Percentiles rank a stretch among this genome's conserved stretches.
Evolutionary conservation across 2,113 vertebrate genomes (phyloP).

Genomic region (Pseudolaguvia tuberculata): DNA sequence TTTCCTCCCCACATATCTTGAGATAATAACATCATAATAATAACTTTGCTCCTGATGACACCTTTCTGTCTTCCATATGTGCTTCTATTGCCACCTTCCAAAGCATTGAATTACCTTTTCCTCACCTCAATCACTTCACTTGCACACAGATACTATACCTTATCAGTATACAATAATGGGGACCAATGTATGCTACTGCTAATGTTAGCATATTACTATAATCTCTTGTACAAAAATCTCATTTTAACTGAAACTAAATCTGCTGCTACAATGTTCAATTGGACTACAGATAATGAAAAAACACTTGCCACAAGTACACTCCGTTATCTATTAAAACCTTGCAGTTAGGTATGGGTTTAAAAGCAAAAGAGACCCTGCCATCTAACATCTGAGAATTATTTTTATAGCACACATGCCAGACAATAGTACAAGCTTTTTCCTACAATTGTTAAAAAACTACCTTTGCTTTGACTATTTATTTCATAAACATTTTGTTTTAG

Average conservation of each 20-base stretch:
- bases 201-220: not conserved
- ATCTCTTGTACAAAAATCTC: not conserved
- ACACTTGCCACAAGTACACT: not conserved
- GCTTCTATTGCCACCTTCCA: constrained; percentile 51
- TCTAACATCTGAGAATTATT: not conserved
- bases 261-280: constrained; percentile 7
- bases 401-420: constrained; percentile 31
- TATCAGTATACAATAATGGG: not conserved
- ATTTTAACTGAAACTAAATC: not conserved
- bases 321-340: not conserved
- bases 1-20: constrained; percentile 57
- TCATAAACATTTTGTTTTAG: constrained; percentile 13
- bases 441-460: constrained; percentile 23
- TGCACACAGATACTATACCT: constrained; percentile 18
- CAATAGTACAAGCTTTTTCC: constrained; percentile 1
- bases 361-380: no score
- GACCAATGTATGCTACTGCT: not conserved
- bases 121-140: constrained; percentile 25
- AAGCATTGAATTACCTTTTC: constrained; percentile 54
- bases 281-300: not conserved
- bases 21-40: constrained; percentile 48
- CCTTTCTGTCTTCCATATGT: constrained; percentile 47
- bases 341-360: not conserved
- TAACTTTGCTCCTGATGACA: constrained; percentile 59
- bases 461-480: no score